These are phyloP conservation scores for Perccottus glenii DNA, from an alignment of 2,113 vertebrate species.

Conservation along the genomic window DNA sequence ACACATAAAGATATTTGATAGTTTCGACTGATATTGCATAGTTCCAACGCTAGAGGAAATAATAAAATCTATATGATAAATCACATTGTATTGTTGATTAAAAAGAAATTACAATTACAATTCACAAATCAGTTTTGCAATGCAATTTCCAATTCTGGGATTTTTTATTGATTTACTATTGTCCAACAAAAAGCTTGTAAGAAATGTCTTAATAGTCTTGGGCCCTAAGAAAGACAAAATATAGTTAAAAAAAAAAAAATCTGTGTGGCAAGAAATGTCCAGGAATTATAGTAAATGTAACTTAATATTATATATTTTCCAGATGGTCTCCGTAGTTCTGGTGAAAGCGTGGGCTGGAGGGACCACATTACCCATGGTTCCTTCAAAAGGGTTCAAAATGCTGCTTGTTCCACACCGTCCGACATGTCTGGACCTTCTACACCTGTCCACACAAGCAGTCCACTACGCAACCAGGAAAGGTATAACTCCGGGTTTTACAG, in stretches of 20 bases:
- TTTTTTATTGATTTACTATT: too few relatives aligned
- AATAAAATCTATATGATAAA: too few relatives aligned
- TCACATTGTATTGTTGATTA: neutral
- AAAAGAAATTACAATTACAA: neutral
- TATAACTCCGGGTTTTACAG: slow-evolving; percentile 39
- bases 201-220: too few relatives aligned
- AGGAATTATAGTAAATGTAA: neutral
- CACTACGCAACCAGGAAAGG: slow-evolving; percentile 83
- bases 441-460: slow-evolving; percentile 87
- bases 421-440: slow-evolving; percentile 81
- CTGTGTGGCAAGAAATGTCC: neutral
- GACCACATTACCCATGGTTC: slow-evolving; percentile 81
- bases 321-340: slow-evolving; percentile 72
- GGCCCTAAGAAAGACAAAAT: too few relatives aligned
- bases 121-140: neutral
- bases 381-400: slow-evolving; percentile 74
- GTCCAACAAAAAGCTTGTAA: neutral
- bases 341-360: slow-evolving; percentile 80
- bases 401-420: slow-evolving; percentile 75
- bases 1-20: too few relatives aligned
- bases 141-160: too few relatives aligned
- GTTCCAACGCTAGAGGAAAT: too few relatives aligned
- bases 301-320: neutral
- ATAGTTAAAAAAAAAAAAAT: too few relatives aligned
- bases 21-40: too few relatives aligned